Evolutionary conservation across 2,113 vertebrate genomes (phyloP).

Genomic region (Nymphicus hollandicus): DNA sequence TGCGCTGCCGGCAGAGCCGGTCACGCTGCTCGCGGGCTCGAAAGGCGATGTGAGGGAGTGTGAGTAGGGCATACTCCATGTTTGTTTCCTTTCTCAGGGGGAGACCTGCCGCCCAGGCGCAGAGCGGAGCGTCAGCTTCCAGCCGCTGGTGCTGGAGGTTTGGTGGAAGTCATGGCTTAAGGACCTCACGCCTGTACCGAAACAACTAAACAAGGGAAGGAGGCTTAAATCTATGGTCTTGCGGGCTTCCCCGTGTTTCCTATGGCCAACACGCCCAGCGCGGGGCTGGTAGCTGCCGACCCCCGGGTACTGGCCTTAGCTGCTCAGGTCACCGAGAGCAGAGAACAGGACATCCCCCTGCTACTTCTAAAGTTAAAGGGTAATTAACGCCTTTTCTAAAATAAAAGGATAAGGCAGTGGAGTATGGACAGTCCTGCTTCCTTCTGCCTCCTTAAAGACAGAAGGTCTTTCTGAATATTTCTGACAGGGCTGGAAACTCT

Average conservation of each 20-base stretch:
- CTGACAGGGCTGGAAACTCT: not conserved
- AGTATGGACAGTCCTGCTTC: not conserved
- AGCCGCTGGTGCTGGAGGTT: not conserved
- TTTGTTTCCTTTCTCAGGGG: not conserved
- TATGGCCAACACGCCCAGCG: not conserved
- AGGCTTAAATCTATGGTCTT: not conserved
- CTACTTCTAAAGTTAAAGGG: slow-evolving; percentile 79
- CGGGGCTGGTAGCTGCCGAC: slow-evolving; percentile 38
- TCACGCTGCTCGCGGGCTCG: not conserved
- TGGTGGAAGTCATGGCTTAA: not conserved
- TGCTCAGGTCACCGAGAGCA: slow-evolving; percentile 71
- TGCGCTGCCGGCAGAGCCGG: not conserved
- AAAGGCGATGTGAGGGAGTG: not conserved
- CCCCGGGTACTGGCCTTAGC: slow-evolving; percentile 73
- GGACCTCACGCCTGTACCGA: not conserved
- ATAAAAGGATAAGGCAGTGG: not conserved
- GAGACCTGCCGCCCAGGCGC: not conserved
- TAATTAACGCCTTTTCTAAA: slow-evolving; percentile 25
- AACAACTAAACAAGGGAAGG: not conserved
- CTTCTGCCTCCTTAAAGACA: not conserved
- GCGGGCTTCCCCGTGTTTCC: not conserved
- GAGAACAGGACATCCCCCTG: slow-evolving; percentile 69
- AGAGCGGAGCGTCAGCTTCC: not conserved
- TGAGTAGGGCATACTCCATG: not conserved
- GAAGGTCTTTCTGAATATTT: not conserved